Conservation (phyloP, 64 coral and sea anemone genomes). For the Montipora capricornis region DNA sequence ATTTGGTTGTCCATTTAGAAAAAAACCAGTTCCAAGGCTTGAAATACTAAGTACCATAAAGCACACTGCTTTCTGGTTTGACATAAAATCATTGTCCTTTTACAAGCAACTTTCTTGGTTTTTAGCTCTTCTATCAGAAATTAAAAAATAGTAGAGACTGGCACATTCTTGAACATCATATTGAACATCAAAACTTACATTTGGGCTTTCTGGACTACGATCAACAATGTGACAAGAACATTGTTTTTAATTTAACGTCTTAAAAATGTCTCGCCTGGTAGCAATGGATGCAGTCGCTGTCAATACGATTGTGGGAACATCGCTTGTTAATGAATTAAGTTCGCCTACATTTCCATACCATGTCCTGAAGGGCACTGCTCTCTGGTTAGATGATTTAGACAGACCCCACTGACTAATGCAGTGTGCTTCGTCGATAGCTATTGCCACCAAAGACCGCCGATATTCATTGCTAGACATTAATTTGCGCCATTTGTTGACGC, state of each 20-base stretch:
- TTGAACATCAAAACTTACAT: conserved; percentile 24
- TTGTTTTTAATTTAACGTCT: conserved; percentile 20
- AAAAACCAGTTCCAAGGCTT: neutral
- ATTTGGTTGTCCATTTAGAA: neutral
- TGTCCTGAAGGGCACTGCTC: neutral
- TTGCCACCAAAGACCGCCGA: conserved; percentile 18
- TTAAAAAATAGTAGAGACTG: conserved; percentile 10
- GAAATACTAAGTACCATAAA: neutral
- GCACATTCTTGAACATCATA: conserved; percentile 33
- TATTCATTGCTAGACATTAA: neutral
- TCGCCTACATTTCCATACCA: conserved; percentile 42
- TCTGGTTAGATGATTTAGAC: neutral
- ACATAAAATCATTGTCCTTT: neutral
- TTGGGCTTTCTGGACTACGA: conserved; percentile 36
- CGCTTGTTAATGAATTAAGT: neutral
- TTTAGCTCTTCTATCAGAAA: too few relatives aligned
- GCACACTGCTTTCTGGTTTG: too few relatives aligned
- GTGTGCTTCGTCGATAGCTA: conserved; percentile 52
- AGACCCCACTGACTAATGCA: conserved; percentile 52
- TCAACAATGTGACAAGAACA: neutral
- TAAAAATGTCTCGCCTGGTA: conserved; percentile 57
- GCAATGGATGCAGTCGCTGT: conserved; percentile 50
- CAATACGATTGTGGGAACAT: conserved; percentile 16
- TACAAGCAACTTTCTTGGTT: neutral
- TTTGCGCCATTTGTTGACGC: too few relatives aligned